Evolutionary conservation across 2,888 invertebrate genomes (phyloP).

Genomic region (Rutpela maculata): DNA sequence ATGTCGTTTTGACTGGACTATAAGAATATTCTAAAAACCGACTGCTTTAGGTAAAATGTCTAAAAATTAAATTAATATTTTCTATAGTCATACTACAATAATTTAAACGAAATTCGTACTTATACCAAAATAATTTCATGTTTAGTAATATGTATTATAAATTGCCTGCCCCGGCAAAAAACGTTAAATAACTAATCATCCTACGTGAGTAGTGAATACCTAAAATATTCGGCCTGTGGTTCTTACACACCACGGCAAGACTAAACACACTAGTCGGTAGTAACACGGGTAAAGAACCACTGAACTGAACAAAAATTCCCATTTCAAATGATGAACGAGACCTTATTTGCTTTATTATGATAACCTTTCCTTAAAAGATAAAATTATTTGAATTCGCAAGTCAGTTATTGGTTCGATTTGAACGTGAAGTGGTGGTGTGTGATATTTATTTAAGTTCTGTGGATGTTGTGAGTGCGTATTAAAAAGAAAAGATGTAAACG

Average conservation of each 20-base stretch:
- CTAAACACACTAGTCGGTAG: background rate
- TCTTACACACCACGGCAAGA: background rate
- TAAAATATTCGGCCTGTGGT: conserved; percentile 9
- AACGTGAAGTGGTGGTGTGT: background rate
- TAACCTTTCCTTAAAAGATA: conserved; percentile 32
- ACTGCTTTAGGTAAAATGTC: no score
- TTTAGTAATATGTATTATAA: conserved; percentile 5
- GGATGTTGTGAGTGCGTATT: conserved; percentile 19
- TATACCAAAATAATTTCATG: background rate
- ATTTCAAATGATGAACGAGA: conserved; percentile 20
- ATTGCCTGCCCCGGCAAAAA: conserved; percentile 1
- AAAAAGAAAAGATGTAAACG: conserved; percentile 26
- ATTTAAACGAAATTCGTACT: background rate
- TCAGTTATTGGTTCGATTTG: background rate
- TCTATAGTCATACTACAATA: no score
- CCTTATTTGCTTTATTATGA: conserved; percentile 34
- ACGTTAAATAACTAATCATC: conserved; percentile 10
- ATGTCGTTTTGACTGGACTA: no score
- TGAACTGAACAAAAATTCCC: conserved; percentile 22
- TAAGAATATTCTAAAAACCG: no score
- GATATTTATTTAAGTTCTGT: background rate
- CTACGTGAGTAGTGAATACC: conserved; percentile 18
- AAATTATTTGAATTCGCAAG: conserved; percentile 26
- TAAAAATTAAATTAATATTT: no score
- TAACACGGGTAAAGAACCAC: conserved; percentile 6